Evolutionary conservation across 2,888 invertebrate species (phyloP), one percentile per base, ranked within the genome.

Genomic region (Troides helena): DNA sequence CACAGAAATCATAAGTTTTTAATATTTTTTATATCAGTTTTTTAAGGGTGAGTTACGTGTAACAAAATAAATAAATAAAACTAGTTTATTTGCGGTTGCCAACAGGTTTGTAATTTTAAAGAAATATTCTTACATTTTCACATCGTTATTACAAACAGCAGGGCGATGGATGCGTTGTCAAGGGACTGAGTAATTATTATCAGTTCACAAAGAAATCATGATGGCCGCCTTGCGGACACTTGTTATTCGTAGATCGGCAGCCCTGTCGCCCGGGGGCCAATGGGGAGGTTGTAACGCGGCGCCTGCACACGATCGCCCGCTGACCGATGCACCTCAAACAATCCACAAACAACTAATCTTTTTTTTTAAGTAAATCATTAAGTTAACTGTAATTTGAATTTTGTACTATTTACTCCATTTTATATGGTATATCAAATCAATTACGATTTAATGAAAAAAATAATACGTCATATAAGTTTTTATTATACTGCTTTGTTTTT

Each of bases 191-290:
- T 66, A 70, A 72, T 72, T 71, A 53, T 53, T 53, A 71, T 72
- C 56, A 73, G 81, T 80, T 81, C 77, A 84, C 84, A 87, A 89
- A 90, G 87, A 87, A 88, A 86, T 86, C 87, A 85, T 88, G 87
- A 88, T 88, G 80, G 83, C 77, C 74, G 85, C 78, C 78, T 78
- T 80, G 80, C 81, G 79, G 79, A 77, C 78, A 80, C 82, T 86
- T 78, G 81, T 89, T 88, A 86, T 86, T 87, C 83, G 85, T 84
- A 84, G 85, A 85, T 87, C 88, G 90, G 88, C 90, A 90, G 85
- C 87, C 86, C 85, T 88, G 88, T 85, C 53, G 87, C 90, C 87
- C 75, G 82, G 79, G 85, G 88, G 88, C 88, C 90, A 85, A 87
- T 88, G 80, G 83, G 83, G 82, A 86, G 83, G 83, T 78, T 89